These are phyloP conservation scores for Apteryx owenii DNA, from an alignment of 2,113 vertebrate genomes.

Conservation along the genomic window DNA sequence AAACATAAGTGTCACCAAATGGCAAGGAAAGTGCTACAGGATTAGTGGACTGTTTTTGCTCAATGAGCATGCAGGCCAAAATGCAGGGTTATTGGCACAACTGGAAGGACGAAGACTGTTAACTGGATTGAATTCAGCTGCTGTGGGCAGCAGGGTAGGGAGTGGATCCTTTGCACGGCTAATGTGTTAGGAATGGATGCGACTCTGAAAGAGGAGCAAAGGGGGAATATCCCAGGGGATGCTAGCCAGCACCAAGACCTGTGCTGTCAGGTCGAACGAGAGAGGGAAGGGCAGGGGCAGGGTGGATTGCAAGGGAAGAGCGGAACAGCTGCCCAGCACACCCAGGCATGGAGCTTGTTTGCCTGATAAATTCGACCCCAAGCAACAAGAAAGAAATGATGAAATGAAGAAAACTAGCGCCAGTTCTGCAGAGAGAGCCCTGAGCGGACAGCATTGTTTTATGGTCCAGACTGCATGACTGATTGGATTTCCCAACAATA, in stretches of 20 bases:
- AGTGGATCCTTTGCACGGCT: not conserved
- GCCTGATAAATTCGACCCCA: not conserved
- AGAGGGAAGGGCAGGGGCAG: not conserved
- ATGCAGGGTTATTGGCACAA: not conserved
- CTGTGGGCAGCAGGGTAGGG: not conserved
- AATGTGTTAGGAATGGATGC: not conserved
- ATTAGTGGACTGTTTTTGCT: not conserved
- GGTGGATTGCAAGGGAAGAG: not conserved
- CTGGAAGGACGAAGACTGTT: not conserved
- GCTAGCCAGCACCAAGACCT: not conserved
- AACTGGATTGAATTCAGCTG: not conserved
- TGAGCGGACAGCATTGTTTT: slow-evolving; percentile 7
- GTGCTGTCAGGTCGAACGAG: not conserved
- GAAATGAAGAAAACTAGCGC: not conserved
- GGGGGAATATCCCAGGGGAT: not conserved
- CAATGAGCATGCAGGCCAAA: too few species aligned
- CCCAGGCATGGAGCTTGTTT: not conserved
- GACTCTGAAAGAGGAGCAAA: not conserved
- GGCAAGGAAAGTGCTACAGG: not conserved
- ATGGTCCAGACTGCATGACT: slow-evolving; percentile 9
- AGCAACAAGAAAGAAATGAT: not conserved
- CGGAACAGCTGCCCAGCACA: not conserved
- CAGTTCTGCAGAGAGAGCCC: not conserved
- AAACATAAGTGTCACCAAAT: not conserved
- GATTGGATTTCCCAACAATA: slow-evolving; percentile 32